Conservation (phyloP, 2,888 invertebrate genomes). For the Cryptocephalus primarius region DNA sequence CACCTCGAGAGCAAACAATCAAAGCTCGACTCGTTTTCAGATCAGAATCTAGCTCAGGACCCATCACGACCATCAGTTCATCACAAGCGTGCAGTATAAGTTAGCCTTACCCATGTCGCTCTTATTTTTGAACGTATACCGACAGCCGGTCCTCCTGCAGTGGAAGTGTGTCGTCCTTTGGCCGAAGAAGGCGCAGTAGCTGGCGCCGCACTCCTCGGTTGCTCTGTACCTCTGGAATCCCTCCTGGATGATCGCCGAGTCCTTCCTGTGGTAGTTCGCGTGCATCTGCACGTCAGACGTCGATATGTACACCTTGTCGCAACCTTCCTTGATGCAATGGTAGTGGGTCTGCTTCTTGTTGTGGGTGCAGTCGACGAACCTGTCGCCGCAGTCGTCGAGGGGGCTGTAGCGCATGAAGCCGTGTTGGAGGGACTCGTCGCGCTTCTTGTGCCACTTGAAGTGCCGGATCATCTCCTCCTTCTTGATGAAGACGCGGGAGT, state of each 20-base stretch:
- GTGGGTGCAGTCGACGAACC: slow-evolving; percentile 63
- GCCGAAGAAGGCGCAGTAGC: slow-evolving; percentile 84
- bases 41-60: too few relatives aligned
- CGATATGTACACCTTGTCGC: slow-evolving; percentile 91
- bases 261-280: slow-evolving; percentile 96
- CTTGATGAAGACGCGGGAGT: slow-evolving; percentile 80
- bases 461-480: slow-evolving; percentile 98
- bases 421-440: slow-evolving; percentile 91
- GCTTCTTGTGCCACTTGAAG: slow-evolving; percentile 98
- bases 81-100: too few relatives aligned
- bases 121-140: slow-evolving; percentile 96
- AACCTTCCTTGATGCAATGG: slow-evolving; percentile 90
- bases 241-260: slow-evolving; percentile 94
- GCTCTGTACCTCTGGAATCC: slow-evolving; percentile 95
- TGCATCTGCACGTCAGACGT: slow-evolving; percentile 99
- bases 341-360: slow-evolving; percentile 93
- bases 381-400: slow-evolving; percentile 84
- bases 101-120: slow-evolving; percentile 89
- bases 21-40: too few relatives aligned
- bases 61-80: too few relatives aligned
- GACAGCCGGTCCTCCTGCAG: slow-evolving; percentile 81
- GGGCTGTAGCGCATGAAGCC: slow-evolving; percentile 86
- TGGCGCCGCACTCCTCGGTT: slow-evolving; percentile 88
- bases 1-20: too few relatives aligned
- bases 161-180: slow-evolving; percentile 97